Evolutionary conservation across 2,888 invertebrate species (phyloP).

Genomic region (Pristionchus japonicus): DNA sequence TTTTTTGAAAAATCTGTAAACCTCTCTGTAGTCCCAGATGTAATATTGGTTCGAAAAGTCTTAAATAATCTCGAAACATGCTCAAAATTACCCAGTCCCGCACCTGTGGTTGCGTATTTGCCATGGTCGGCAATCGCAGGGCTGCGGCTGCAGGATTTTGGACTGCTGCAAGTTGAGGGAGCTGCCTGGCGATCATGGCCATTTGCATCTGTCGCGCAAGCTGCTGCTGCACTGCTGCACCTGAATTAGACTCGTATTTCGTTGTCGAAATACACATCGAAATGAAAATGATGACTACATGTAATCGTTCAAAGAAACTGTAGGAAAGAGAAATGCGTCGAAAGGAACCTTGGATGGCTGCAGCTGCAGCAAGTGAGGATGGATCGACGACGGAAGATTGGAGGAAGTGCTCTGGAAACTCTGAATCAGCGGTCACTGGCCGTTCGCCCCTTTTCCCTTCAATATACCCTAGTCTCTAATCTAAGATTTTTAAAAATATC

Average conservation of each 20-base stretch:
- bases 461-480: background rate
- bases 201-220: conserved; percentile 1
- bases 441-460: background rate
- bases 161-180: background rate
- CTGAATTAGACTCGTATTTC: too few species aligned
- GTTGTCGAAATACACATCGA: too few species aligned
- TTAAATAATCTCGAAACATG: too few species aligned
- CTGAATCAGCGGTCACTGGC: conserved; percentile 2
- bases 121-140: conserved; percentile 11
- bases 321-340: too few species aligned
- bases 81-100: background rate
- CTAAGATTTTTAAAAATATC: background rate
- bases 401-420: background rate
- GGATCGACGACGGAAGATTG: background rate
- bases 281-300: too few species aligned
- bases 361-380: conserved; percentile 47
- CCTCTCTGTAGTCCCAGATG: too few species aligned
- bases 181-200: conserved; percentile 23
- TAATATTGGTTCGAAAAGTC: too few species aligned
- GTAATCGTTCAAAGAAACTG: too few species aligned
- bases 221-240: conserved; percentile 55
- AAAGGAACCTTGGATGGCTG: conserved; percentile 55
- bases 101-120: conserved; percentile 37
- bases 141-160: conserved; percentile 40
- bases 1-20: too few species aligned